phyloP scores from a whole-genome alignment of 2,113 vertebrate species.

The Taxidea taxus region DNA sequence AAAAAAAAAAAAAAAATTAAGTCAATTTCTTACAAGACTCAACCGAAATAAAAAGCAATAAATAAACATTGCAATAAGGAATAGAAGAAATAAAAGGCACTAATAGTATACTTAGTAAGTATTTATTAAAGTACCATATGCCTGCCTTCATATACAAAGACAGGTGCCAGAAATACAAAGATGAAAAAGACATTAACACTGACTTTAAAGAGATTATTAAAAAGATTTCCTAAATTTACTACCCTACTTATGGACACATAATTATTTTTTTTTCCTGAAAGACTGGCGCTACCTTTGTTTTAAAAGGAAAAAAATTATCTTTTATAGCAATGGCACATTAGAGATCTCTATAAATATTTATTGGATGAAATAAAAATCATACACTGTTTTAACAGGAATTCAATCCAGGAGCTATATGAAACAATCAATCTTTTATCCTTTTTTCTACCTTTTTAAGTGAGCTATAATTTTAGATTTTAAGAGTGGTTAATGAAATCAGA shows the following conservation, averaged over 20 bases:
- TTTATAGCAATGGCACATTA: background rate
- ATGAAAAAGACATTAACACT: background rate
- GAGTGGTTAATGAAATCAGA: background rate
- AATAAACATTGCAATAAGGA: slow-evolving; percentile 38
- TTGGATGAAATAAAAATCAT: slow-evolving; percentile 11
- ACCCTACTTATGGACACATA: background rate
- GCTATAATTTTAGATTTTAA: background rate
- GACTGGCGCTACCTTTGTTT: background rate
- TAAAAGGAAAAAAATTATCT: background rate
- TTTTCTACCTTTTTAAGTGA: background rate
- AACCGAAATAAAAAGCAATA: slow-evolving; percentile 49
- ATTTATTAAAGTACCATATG: background rate
- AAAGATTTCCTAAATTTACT: background rate
- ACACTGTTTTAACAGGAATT: background rate
- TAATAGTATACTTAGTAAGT: slow-evolving; percentile 27
- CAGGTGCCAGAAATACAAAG: background rate
- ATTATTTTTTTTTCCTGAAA: slow-evolving; percentile 41
- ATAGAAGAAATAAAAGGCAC: slow-evolving; percentile 7
- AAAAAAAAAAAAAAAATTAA: slow-evolving; percentile 72
- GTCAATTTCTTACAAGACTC: slow-evolving; percentile 54
- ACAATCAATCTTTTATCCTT: background rate
- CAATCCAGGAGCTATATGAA: background rate
- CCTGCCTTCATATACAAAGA: background rate
- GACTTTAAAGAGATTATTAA: background rate
- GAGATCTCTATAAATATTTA: background rate